These are phyloP conservation scores for Pseudochromis fuscus DNA, from an alignment of 2,797 vertebrate genomes.

Conservation along the genomic window DNA sequence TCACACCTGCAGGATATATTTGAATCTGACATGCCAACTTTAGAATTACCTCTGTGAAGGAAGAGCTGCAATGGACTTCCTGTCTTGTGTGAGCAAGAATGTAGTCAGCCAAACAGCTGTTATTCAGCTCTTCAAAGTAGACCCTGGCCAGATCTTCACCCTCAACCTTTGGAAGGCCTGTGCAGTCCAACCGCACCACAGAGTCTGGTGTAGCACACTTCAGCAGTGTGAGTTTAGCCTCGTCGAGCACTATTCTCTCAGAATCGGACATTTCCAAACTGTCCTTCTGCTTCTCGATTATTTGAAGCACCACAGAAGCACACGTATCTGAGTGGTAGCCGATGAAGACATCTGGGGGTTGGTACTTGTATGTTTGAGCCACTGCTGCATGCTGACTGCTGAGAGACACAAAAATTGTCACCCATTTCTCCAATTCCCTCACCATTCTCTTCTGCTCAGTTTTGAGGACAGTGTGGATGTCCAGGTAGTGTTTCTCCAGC, in stretches of 20 bases:
- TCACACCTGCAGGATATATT: neutral
- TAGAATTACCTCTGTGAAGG: conserved; percentile 91
- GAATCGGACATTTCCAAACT: conserved; percentile 40
- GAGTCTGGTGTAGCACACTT: conserved; percentile 95
- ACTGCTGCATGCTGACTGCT: conserved; percentile 56
- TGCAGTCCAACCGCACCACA: conserved; percentile 87
- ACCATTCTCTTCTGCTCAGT: conserved; percentile 84
- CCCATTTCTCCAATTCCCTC: conserved; percentile 87
- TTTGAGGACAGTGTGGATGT: conserved; percentile 90
- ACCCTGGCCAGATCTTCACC: conserved; percentile 73
- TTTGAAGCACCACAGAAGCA: conserved; percentile 93
- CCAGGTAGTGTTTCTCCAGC: conserved; percentile 91
- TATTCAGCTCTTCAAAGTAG: conserved; percentile 89
- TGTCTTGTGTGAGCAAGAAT: conserved; percentile 78
- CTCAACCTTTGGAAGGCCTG: conserved; percentile 71
- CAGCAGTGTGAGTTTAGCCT: conserved; percentile 87
- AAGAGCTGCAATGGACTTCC: conserved; percentile 2
- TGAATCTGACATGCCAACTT: conserved; percentile 7
- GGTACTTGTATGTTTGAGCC: conserved; percentile 77
- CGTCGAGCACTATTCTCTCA: conserved; percentile 65
- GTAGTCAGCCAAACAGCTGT: conserved; percentile 89
- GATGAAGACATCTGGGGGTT: conserved; percentile 89
- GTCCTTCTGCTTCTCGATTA: conserved; percentile 76
- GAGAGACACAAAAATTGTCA: conserved; percentile 76
- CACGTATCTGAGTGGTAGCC: conserved; percentile 94